These are phyloP conservation scores for Phylloscopus trochilus DNA, from an alignment of 2,113 vertebrate species.

Conservation along the genomic window DNA sequence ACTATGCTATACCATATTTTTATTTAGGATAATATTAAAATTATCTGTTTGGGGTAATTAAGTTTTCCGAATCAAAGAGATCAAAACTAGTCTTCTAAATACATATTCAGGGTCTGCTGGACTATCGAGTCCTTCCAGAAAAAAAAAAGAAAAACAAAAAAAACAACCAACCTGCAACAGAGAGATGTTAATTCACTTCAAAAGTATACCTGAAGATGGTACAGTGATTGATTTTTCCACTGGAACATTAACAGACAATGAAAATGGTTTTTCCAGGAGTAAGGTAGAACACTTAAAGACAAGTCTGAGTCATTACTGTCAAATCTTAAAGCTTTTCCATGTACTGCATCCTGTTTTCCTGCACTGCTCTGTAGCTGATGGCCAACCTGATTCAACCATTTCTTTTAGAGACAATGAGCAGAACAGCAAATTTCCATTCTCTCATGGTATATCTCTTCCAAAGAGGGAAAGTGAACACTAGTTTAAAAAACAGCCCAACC, in stretches of 20 bases:
- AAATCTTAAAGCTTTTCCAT: background rate
- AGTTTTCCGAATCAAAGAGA: background rate
- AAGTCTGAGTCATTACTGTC: background rate
- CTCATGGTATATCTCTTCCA: background rate
- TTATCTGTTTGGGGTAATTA: background rate
- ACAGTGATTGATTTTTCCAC: background rate
- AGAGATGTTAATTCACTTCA: background rate
- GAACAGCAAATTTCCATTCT: background rate
- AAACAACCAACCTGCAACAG: background rate
- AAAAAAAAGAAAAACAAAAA: background rate
- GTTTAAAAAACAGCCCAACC: background rate
- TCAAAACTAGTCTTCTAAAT: background rate
- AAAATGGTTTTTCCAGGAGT: background rate
- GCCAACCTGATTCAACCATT: rapidly evolving
- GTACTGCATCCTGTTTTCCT: background rate
- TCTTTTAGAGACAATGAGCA: background rate
- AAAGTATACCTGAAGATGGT: background rate
- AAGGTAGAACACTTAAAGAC: background rate
- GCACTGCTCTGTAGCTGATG: background rate
- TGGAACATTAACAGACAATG: background rate
- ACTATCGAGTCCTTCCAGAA: background rate
- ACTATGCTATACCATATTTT: background rate
- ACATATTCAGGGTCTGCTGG: background rate
- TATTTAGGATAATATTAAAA: background rate
- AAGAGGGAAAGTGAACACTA: background rate